These are phyloP conservation scores for Trissolcus basalis DNA, from an alignment of 1,140 invertebrate species.

Conservation along the genomic window DNA sequence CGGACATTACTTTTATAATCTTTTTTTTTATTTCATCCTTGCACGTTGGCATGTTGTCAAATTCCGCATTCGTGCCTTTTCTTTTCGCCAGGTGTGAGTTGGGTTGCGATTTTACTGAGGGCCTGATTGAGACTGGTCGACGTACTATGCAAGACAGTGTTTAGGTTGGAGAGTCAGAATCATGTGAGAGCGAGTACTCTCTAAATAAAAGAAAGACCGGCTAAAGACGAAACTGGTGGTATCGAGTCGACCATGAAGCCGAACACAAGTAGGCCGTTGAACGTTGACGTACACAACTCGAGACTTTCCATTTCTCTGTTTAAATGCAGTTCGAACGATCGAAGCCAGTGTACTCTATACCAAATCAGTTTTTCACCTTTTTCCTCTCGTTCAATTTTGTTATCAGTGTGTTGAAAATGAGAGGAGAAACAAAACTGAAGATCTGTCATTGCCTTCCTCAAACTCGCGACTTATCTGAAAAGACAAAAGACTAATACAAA, in stretches of 20 bases:
- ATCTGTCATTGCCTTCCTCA: no score
- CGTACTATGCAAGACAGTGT: conserved; percentile 14
- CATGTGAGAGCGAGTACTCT: conserved; percentile 54
- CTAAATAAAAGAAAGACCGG: conserved; percentile 59
- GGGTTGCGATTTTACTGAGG: no score
- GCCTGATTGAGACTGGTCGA: conserved; percentile 11
- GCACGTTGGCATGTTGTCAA: no score
- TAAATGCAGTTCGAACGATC: conserved; percentile 43
- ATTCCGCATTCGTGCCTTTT: no score
- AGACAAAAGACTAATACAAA: no score
- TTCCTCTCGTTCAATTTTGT: neutral
- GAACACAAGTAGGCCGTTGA: conserved; percentile 59
- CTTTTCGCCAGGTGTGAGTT: no score
- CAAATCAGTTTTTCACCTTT: conserved; percentile 10
- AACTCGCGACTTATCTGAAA: no score
- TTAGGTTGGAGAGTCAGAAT: conserved; percentile 38
- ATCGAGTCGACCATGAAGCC: conserved; percentile 55
- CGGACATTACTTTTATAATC: no score
- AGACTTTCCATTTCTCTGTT: conserved; percentile 60
- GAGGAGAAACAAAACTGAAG: no score
- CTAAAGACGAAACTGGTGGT: conserved; percentile 58
- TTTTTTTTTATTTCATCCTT: no score
- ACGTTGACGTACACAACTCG: conserved; percentile 54
- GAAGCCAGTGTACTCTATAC: conserved; percentile 34
- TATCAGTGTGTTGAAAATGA: no score